Base-by-base conservation (phyloP, 2,888 invertebrate species). In the Pelosia muscerda region DNA sequence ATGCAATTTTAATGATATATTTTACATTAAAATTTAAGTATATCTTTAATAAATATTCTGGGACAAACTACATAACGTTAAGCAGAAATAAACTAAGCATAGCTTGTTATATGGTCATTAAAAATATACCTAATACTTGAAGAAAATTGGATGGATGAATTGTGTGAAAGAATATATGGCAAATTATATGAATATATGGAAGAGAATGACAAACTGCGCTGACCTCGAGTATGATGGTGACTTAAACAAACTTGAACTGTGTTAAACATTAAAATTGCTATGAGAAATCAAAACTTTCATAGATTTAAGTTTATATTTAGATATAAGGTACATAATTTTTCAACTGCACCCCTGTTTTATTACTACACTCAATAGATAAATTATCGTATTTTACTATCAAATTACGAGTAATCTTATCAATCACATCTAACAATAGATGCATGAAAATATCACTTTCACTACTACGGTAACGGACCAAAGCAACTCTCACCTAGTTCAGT, bases 401-500 rank as follows among this genome's bases (percentile, higher is more conserved):
- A 23, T 23, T 6, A 31, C 8, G 13, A 22, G 9, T 23, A 5
- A 58, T 23, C 13, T 22, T 19, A 9, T 34, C 8, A 59, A 25
- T 23, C 59, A 23, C 9, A 10, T 22, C 13, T 22, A 13, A 49
- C 25, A 1, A 38, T 25, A 22, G 42, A 19, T 19, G n/a, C 9
- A 34, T 26, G 19, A 2, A 2, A 42, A 42, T 19, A 19, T 15
- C 15, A 53, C 49, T 62, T 62, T 62, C 61, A 6, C 22, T 62
- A 22, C 28, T 28, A 62, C 28, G 11, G 28, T 62, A 49, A 62
- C 28, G 26, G 22, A 15, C 28, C 22, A 49, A 3, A 26, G 49
- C 49, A 28, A 49, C 42, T 11, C 53, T 62, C 22, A 62, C 61
- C 49, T 62, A 49, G 38, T 38, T 73, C 74, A 66, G 77, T 79